Evolutionary conservation across 2,797 vertebrate genomes (phyloP).

Genomic region (Pampus argenteus): DNA sequence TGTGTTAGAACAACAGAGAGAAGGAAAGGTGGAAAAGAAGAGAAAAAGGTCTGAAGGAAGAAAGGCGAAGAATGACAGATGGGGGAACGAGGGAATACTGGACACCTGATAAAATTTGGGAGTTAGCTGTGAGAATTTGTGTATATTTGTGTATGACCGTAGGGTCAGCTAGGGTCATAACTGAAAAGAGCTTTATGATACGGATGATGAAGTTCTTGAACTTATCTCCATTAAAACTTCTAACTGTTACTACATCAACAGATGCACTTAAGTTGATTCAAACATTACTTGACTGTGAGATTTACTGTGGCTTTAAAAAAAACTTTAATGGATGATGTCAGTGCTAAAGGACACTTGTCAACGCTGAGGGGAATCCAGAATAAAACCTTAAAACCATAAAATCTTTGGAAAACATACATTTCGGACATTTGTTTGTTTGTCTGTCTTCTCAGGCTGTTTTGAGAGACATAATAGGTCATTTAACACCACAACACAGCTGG

Average conservation of each 20-base stretch:
- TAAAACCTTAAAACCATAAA: too few species aligned
- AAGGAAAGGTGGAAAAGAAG: not conserved
- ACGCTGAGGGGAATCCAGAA: not conserved
- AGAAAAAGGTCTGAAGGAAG: not conserved
- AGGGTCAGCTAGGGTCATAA: conserved; percentile 17
- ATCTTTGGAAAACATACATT: not conserved
- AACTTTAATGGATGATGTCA: not conserved
- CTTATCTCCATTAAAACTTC: not conserved
- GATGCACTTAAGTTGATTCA: not conserved
- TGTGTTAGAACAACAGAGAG: not conserved
- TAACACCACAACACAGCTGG: not conserved
- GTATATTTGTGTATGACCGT: conserved; percentile 14
- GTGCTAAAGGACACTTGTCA: not conserved
- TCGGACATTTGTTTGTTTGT: not conserved
- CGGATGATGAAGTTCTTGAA: not conserved
- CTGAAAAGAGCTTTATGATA: not conserved
- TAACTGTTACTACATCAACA: not conserved
- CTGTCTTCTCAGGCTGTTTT: too few species aligned
- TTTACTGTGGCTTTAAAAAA: not conserved
- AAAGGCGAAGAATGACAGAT: conserved; percentile 17
- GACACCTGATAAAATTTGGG: conserved; percentile 19
- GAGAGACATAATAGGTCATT: not conserved
- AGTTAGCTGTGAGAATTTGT: conserved; percentile 30
- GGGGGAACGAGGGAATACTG: conserved; percentile 29
- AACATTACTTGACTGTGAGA: not conserved